Percentiles rank a stretch among this genome's conserved stretches.
These are phyloP conservation scores for Calosoma granatense DNA, from an alignment of 1,140 invertebrate genomes.

Conservation along the genomic window DNA sequence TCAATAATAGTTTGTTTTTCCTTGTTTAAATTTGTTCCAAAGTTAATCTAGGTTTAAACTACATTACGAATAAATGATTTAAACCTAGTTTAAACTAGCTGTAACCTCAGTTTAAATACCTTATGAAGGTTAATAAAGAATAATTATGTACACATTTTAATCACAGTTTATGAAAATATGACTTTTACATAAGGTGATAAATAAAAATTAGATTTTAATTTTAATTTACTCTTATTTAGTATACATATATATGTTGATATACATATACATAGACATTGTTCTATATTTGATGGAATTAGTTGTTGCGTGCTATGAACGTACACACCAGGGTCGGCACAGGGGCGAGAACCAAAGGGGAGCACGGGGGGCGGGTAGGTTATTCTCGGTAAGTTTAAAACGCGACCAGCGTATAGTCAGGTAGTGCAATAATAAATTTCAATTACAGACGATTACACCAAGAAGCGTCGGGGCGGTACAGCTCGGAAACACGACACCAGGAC, in stretches of 20 bases:
- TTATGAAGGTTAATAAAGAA: no score
- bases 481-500: neutral
- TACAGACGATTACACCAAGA: slow-evolving; percentile 5
- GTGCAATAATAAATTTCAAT: slow-evolving; percentile 8
- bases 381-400: slow-evolving; percentile 1
- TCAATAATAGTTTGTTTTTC: no score
- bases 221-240: no score
- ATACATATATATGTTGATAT: neutral
- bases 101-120: no score
- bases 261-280: slow-evolving; percentile 5
- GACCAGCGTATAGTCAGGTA: neutral
- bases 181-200: no score
- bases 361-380: neutral
- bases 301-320: neutral
- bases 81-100: no score
- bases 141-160: no score
- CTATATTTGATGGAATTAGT: slow-evolving; percentile 15
- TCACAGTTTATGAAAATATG: no score
- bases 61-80: no score
- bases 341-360: neutral
- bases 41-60: no score
- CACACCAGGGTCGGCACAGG: neutral
- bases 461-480: slow-evolving; percentile 4
- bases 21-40: no score
- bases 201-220: no score